phyloP scores from a whole-genome alignment of 2,888 invertebrate species.

The Aphrophora alni region DNA sequence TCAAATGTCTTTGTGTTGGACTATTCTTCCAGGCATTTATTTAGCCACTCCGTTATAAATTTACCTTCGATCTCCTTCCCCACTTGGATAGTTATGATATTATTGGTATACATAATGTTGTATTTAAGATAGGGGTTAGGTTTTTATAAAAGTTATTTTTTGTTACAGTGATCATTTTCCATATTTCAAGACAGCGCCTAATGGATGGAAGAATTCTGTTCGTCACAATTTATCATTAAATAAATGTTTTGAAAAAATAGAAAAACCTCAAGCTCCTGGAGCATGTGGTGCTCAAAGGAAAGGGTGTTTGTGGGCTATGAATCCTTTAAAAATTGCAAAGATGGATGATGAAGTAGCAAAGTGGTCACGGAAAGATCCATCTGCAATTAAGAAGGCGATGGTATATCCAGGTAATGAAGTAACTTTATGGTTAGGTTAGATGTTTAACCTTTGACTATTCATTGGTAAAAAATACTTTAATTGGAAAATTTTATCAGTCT shows the following conservation, averaged over 20 bases:
- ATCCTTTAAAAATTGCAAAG: slow-evolving; percentile 91
- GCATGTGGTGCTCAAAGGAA: slow-evolving; percentile 53
- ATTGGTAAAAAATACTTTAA: slow-evolving; percentile 17
- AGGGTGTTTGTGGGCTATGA: slow-evolving; percentile 96
- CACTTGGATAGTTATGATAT: no score
- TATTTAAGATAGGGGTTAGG: no score
- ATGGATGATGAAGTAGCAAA: slow-evolving; percentile 99
- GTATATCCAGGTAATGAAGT: slow-evolving; percentile 78
- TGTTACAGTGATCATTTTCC: slow-evolving; percentile 92
- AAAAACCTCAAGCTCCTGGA: slow-evolving; percentile 76
- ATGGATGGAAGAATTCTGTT: slow-evolving; percentile 99
- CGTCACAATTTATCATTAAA: slow-evolving; percentile 96
- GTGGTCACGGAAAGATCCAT: slow-evolving; percentile 95
- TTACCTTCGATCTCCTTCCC: no score
- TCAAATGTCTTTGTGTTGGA: no score
- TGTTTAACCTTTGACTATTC: no score
- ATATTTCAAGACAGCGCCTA: slow-evolving; percentile 97
- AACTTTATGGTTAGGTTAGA: slow-evolving; percentile 16
- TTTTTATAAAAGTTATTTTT: no score
- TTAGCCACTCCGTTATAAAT: no score
- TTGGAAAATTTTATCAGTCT: background rate
- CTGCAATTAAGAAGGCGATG: slow-evolving; percentile 92
- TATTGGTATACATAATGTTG: no score
- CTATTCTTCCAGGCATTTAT: no score
- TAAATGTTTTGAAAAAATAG: slow-evolving; percentile 98